A percentile compares a stretch with the other conserved stretches of the same genome.
These are phyloP conservation scores for Dallia pectoralis DNA, from an alignment of 2,797 vertebrate genomes.

Conservation along the genomic window DNA sequence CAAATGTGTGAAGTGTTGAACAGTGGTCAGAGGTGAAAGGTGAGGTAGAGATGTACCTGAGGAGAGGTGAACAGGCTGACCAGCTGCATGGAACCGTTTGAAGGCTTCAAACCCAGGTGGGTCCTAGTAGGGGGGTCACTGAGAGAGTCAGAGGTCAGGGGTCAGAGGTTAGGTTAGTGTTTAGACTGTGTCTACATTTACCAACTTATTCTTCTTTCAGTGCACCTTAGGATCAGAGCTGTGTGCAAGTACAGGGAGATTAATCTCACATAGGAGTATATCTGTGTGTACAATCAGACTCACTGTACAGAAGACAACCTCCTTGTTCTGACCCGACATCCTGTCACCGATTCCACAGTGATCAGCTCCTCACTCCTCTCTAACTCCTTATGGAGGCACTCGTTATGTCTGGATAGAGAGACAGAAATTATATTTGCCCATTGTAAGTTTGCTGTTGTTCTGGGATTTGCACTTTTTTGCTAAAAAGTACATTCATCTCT, in stretches of 20 bases:
- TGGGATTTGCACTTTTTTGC: no score
- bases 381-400: conserved; percentile 63
- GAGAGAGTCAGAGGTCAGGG: neutral
- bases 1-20: conserved; percentile 73
- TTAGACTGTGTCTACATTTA: neutral
- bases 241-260: neutral
- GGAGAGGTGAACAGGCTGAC: conserved; percentile 60
- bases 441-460: no score
- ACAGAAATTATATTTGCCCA: neutral
- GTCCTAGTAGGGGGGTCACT: conserved; percentile 17
- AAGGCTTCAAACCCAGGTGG: conserved; percentile 44
- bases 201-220: neutral
- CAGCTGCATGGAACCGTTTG: conserved; percentile 59
- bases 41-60: conserved; percentile 59
- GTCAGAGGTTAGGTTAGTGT: neutral
- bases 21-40: neutral
- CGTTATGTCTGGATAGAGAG: conserved; percentile 60
- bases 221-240: no score
- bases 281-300: conserved; percentile 26
- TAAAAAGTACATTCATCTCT: no score
- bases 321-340: conserved; percentile 28
- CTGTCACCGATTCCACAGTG: conserved; percentile 52
- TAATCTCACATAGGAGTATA: no score
- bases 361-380: conserved; percentile 58
- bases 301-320: conserved; percentile 44